phyloP scores from a whole-genome alignment of 2,888 invertebrate genomes.

The Hirudinaria manillensis region DNA sequence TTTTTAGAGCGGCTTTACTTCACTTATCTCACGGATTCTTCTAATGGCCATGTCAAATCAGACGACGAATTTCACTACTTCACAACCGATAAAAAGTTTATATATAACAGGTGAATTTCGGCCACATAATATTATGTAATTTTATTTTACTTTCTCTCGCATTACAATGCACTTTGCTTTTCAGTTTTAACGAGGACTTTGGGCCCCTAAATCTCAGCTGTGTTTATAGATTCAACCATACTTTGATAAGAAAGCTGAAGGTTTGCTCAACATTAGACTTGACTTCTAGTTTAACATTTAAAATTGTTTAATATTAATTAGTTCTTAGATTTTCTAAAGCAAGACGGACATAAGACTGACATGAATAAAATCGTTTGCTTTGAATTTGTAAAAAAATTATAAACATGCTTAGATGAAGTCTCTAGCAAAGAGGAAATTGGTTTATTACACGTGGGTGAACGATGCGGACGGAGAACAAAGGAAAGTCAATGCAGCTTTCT shows the following conservation, averaged over 20 bases:
- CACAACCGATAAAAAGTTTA: slow-evolving; percentile 19
- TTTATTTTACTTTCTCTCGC: background rate
- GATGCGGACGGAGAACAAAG: slow-evolving; percentile 16
- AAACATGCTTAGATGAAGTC: slow-evolving; percentile 5
- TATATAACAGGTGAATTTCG: slow-evolving; percentile 16
- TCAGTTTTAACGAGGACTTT: slow-evolving; percentile 33
- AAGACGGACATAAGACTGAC: no score
- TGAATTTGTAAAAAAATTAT: background rate
- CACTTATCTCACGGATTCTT: background rate
- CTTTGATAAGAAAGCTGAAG: slow-evolving; percentile 28
- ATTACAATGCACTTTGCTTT: background rate
- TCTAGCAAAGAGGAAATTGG: slow-evolving; percentile 23
- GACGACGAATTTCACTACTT: slow-evolving; percentile 20
- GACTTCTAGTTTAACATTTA: background rate
- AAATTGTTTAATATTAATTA: background rate
- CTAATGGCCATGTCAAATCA: slow-evolving; percentile 18
- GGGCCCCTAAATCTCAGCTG: slow-evolving; percentile 32
- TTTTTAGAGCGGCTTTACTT: slow-evolving; percentile 29
- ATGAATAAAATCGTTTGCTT: no score
- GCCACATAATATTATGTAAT: background rate
- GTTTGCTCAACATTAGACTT: slow-evolving; percentile 15
- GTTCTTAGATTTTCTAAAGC: background rate
- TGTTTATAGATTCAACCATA: slow-evolving; percentile 19
- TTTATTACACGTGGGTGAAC: slow-evolving; percentile 21
- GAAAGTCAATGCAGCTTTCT: slow-evolving; percentile 32